Base-by-base conservation (phyloP, 2,113 vertebrate genomes). In the Peromyscus californicus region DNA sequence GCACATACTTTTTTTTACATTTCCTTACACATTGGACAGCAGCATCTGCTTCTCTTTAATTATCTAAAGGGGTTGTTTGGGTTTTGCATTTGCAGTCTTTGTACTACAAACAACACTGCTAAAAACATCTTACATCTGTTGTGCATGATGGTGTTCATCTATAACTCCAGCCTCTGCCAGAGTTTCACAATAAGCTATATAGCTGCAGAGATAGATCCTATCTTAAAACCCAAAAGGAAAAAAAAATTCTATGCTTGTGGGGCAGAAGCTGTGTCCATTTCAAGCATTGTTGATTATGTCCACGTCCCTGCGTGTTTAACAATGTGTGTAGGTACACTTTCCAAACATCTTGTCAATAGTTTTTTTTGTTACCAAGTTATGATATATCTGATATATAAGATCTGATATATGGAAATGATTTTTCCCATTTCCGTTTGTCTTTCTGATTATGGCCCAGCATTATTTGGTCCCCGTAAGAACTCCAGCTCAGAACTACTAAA, bases 41-140 rank as follows among this genome's bases (percentile, higher is more conserved):
- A 72, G 6, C 26, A 82, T 69, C 3, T 76, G 76, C 5, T 75
- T 51, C 54, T 93, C 79, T 87, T 93, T 91, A 70, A 45, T 95
- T 84, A 57, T 74, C 36, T 29, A 74, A 78, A 33, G 54, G 75
- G n/a, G 22, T 15, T 92, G 6, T 76, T 72, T 63, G 70, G 79
- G 39, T 39, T 89, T 94, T 54, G 86, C 57, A 9, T 75, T 94
- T 95, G 10, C 13, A 76, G 0, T 86, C 75, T 95, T 96, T 91
- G 45, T n/a, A 61, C 75, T 42, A 67, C 9, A 88, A n/a, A 76
- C 24, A 94, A 19, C 13, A 70, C 45, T 67, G 48, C 17, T 74
- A 61, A 76, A 31, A 69, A 70, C 39, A 61, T 57, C 16, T 42
- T 89, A 51, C 59, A 74, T 91, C 69, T 97, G n/a, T 89, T 89